phyloP scores from a whole-genome alignment of 2,797 vertebrate genomes.

The Eutrigla gurnardus region DNA sequence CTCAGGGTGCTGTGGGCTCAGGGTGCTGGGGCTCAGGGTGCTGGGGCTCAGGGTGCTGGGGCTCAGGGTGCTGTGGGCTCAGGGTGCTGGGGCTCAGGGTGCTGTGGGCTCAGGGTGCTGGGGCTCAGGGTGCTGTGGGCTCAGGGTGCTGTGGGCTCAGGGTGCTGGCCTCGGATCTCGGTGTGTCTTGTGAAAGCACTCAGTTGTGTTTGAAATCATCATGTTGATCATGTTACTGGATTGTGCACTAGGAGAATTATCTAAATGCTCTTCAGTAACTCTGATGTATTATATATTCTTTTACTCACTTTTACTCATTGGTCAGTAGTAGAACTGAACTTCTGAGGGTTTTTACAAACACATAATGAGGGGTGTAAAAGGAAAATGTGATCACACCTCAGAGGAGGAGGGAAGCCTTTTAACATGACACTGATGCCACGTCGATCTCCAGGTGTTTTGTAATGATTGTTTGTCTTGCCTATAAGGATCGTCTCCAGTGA shows the following conservation, averaged over 20 bases:
- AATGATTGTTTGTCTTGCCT: background rate
- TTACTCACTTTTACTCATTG: background rate
- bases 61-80: no score
- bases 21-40: no score
- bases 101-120: no score
- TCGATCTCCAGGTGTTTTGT: background rate
- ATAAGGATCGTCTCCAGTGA: constrained; percentile 2
- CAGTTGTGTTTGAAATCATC: constrained; percentile 19
- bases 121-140: no score
- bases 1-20: no score
- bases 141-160: no score
- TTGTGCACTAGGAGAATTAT: background rate
- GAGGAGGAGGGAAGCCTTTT: background rate
- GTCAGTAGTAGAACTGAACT: constrained; percentile 1
- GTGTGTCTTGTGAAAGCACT: constrained; percentile 19
- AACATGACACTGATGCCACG: background rate
- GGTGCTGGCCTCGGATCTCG: no score
- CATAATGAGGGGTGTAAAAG: constrained; percentile 10
- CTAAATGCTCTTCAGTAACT: background rate
- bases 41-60: no score
- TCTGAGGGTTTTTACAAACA: constrained; percentile 14
- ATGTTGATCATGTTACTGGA: constrained; percentile 16
- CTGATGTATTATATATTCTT: no score
- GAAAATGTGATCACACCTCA: constrained; percentile 17
- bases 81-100: no score